Conservation (phyloP, 2,888 invertebrate genomes). For the Microchrysa polita region DNA sequence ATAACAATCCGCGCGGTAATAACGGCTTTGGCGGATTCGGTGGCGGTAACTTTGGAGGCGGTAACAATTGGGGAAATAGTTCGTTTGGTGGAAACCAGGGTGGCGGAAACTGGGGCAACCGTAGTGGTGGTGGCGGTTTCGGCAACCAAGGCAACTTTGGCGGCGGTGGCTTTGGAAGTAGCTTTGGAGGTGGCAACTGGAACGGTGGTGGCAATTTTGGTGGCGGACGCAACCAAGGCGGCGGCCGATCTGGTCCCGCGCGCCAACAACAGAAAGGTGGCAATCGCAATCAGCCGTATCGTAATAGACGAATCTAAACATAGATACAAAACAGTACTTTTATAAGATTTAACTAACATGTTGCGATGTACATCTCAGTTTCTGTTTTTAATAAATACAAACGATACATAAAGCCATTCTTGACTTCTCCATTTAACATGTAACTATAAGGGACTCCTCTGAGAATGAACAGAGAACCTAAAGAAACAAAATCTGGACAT, state of each 20-base stretch:
- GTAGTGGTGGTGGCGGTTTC: slow-evolving; percentile 53
- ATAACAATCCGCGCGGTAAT: slow-evolving; percentile 54
- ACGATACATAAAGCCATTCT: slow-evolving; percentile 36
- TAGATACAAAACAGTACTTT: slow-evolving; percentile 27
- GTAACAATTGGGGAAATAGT: slow-evolving; percentile 15
- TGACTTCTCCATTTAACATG: slow-evolving; percentile 38
- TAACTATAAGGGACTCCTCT: slow-evolving; percentile 8
- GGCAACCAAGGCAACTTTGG: slow-evolving; percentile 43
- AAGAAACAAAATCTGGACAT: slow-evolving; percentile 11
- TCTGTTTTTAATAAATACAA: slow-evolving; percentile 27
- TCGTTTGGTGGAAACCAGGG: slow-evolving; percentile 20
- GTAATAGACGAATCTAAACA: slow-evolving; percentile 41
- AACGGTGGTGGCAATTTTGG: not conserved
- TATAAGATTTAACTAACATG: slow-evolving; percentile 41
- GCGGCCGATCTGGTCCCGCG: slow-evolving; percentile 4
- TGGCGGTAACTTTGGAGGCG: slow-evolving; percentile 54
- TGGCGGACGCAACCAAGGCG: not conserved
- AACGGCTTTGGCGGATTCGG: slow-evolving; percentile 49
- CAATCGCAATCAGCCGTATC: slow-evolving; percentile 39
- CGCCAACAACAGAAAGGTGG: slow-evolving; percentile 25
- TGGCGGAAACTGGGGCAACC: slow-evolving; percentile 54
- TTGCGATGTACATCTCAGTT: slow-evolving; percentile 41
- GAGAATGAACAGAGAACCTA: not conserved
- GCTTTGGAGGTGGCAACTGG: not conserved
- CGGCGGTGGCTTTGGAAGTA: not conserved